A percentile compares a stretch with the other conserved stretches of the same genome.
These are phyloP conservation scores for Chesias legatella DNA, from an alignment of 2,888 invertebrate species.

Conservation along the genomic window DNA sequence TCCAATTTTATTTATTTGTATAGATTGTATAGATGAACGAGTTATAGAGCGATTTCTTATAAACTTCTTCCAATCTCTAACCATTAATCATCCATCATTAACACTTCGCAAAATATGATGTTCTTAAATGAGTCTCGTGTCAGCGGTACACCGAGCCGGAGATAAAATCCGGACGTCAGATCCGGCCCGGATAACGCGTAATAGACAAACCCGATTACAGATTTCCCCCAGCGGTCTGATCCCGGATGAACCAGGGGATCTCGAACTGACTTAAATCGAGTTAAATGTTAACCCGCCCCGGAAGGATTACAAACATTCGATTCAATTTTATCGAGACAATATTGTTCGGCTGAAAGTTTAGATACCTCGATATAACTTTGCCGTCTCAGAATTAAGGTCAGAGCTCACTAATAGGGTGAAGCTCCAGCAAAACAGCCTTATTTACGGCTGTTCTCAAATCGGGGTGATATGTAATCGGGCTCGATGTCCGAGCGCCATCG, in stretches of 20 bases:
- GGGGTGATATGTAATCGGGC: no score
- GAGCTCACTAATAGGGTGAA: no score
- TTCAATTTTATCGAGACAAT: constrained; percentile 18
- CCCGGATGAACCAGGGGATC: constrained; percentile 42
- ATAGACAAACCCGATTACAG: constrained; percentile 70
- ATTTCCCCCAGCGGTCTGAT: constrained; percentile 58
- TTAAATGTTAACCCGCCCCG: constrained; percentile 20
- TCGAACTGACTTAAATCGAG: constrained; percentile 38
- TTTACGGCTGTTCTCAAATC: no score
- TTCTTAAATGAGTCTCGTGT: constrained; percentile 27
- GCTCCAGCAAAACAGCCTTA: no score
- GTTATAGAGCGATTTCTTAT: no score
- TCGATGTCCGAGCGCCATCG: no score
- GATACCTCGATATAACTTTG: not conserved
- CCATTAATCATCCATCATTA: no score
- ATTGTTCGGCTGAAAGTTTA: constrained; percentile 4
- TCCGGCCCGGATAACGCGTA: constrained; percentile 49
- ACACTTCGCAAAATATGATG: not conserved
- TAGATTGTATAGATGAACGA: no score
- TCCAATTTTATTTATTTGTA: no score
- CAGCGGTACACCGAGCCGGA: constrained; percentile 40
- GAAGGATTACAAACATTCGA: constrained; percentile 16
- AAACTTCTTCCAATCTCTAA: no score
- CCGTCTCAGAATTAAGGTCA: not conserved
- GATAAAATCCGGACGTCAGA: constrained; percentile 48